Conservation (phyloP, 2,797 vertebrate genomes). For the Manis crassicaudata region DNA sequence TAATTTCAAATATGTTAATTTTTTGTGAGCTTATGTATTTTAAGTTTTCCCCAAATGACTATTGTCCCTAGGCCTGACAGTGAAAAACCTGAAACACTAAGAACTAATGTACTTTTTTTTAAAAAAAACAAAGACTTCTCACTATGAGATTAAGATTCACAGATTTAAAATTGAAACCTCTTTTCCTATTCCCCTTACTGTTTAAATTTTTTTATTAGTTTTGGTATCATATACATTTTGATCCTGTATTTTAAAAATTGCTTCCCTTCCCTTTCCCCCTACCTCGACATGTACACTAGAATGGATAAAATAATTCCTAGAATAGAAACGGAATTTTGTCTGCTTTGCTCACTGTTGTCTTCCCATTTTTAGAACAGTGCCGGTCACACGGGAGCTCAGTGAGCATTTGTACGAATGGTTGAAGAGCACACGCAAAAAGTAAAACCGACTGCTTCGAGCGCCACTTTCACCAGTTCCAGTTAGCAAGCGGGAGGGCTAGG, state of each 20-base stretch:
- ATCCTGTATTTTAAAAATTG: not conserved
- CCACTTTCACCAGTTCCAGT: conserved; percentile 17
- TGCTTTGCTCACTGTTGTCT: not conserved
- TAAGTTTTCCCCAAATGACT: conserved; percentile 37
- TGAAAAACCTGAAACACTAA: conserved; percentile 22
- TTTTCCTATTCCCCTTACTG: not conserved
- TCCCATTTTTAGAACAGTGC: not conserved
- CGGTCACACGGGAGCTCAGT: not conserved
- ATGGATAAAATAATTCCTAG: not conserved
- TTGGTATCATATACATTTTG: not conserved
- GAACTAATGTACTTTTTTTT: not conserved
- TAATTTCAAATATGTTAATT: conserved; percentile 18
- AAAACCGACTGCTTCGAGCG: not conserved
- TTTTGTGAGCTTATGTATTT: not conserved
- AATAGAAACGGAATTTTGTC: not conserved
- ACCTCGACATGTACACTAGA: not conserved
- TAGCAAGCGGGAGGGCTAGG: not conserved
- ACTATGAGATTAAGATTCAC: not conserved
- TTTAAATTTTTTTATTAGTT: not conserved
- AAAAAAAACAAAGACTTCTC: not conserved
- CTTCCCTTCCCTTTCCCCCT: not conserved
- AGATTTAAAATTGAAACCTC: conserved; percentile 17
- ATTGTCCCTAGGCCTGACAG: not conserved
- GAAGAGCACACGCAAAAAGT: conserved; percentile 38
- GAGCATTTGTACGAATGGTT: not conserved